Evolutionary conservation across 2,888 invertebrate genomes (phyloP).

Genomic region (Rutpela maculata): DNA sequence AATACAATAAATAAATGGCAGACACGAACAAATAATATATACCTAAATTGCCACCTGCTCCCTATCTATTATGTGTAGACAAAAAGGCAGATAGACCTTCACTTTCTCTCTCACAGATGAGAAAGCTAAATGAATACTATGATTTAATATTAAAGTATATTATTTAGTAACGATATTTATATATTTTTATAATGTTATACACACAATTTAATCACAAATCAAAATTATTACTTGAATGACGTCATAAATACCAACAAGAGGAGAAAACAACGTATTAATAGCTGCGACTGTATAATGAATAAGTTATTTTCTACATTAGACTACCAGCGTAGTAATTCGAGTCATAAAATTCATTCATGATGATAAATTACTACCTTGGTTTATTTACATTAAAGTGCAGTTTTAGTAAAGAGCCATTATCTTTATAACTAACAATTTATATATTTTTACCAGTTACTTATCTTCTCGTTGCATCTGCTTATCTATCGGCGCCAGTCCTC

Average conservation of each 20-base stretch:
- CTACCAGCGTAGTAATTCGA: slow-evolving; percentile 29
- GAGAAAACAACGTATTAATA: slow-evolving; percentile 34
- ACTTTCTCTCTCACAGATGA: no score
- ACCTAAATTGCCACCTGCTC: no score
- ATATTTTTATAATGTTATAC: slow-evolving; percentile 1
- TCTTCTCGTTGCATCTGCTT: slow-evolving; percentile 20
- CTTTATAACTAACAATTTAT: slow-evolving; percentile 42
- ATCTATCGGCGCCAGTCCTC: slow-evolving; percentile 21
- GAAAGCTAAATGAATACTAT: no score
- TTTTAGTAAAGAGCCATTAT: slow-evolving; percentile 50
- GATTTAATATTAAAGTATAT: background rate
- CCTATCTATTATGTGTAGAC: no score
- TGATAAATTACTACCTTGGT: slow-evolving; percentile 49
- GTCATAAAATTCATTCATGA: slow-evolving; percentile 38
- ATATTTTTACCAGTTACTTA: slow-evolving; percentile 26
- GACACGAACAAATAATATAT: no score
- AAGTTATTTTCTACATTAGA: slow-evolving; percentile 29
- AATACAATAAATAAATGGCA: no score
- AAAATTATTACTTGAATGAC: slow-evolving; percentile 24
- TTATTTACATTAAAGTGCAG: slow-evolving; percentile 51
- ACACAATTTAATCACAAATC: slow-evolving; percentile 14
- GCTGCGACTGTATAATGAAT: slow-evolving; percentile 27
- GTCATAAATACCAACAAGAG: slow-evolving; percentile 29
- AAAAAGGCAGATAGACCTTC: no score
- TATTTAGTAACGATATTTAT: background rate